These are phyloP conservation scores for Ennomos quercinarius DNA, from an alignment of 2,888 invertebrate genomes.

Conservation along the genomic window DNA sequence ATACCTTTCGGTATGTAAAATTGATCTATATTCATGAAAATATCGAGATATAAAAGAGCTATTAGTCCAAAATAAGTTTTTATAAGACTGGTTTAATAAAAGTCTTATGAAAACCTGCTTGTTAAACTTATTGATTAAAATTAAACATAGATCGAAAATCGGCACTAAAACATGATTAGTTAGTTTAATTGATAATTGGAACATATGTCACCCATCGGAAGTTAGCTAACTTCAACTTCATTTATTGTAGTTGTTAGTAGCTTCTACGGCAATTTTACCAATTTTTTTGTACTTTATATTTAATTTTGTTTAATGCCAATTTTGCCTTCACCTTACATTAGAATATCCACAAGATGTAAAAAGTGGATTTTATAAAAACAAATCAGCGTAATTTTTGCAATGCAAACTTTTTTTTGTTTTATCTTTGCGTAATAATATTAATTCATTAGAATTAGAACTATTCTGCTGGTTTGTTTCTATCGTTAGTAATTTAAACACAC, in stretches of 20 bases:
- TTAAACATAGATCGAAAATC: slow-evolving; percentile 65
- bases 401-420: background rate
- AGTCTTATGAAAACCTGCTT: slow-evolving; percentile 53
- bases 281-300: slow-evolving; percentile 4
- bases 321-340: slow-evolving; percentile 71
- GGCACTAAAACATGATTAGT: slow-evolving; percentile 45
- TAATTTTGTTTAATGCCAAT: slow-evolving; percentile 46
- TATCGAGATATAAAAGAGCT: slow-evolving; percentile 30
- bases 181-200: too few relatives aligned
- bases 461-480: slow-evolving; percentile 48
- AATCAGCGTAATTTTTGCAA: slow-evolving; percentile 27
- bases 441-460: background rate
- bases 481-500: slow-evolving; percentile 72
- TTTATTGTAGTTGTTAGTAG: too few relatives aligned
- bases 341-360: slow-evolving; percentile 48
- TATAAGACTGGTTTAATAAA: slow-evolving; percentile 27
- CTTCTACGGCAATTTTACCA: background rate
- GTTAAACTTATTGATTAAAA: slow-evolving; percentile 63
- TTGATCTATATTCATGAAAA: too few relatives aligned
- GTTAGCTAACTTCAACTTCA: too few relatives aligned
- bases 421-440: background rate
- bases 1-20: too few relatives aligned
- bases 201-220: too few relatives aligned
- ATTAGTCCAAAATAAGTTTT: slow-evolving; percentile 17
- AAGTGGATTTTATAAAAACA: slow-evolving; percentile 43